Evolutionary conservation across 1,140 invertebrate genomes (phyloP).

Genomic region (Drosophila ercepeae): DNA sequence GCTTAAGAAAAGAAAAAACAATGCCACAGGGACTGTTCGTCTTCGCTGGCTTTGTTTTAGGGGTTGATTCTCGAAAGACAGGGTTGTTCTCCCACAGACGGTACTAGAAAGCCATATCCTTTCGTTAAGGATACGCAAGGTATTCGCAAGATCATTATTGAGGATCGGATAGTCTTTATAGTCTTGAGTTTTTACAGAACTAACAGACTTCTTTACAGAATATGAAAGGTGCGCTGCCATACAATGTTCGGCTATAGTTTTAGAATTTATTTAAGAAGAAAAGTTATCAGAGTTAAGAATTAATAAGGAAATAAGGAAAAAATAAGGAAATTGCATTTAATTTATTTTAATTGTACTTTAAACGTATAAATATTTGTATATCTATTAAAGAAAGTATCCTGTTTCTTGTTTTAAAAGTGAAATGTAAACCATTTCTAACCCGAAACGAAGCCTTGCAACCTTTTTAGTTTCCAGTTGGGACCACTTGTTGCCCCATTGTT

Average conservation of each 20-base stretch:
- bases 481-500: constrained; percentile 1
- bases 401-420: not conserved
- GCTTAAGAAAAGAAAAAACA: constrained; percentile 10
- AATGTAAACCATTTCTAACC: not conserved
- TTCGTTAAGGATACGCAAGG: not conserved
- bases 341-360: no score
- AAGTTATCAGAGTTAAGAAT: no score
- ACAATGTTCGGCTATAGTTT: no score
- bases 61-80: constrained; percentile 47
- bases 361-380: no score
- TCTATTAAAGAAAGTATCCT: no score
- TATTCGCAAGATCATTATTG: not conserved
- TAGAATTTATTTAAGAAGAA: no score
- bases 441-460: not conserved
- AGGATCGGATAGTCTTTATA: no score
- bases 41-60: constrained; percentile 29
- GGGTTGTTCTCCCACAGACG: constrained; percentile 38
- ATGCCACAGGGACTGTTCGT: constrained; percentile 21
- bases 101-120: not conserved
- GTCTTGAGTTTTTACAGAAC: no score
- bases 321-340: no score
- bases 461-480: not conserved
- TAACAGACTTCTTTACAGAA: no score
- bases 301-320: no score
- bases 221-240: no score